phyloP scores from a whole-genome alignment of 1,140 invertebrate species.

The Leptoteleia sp. region DNA sequence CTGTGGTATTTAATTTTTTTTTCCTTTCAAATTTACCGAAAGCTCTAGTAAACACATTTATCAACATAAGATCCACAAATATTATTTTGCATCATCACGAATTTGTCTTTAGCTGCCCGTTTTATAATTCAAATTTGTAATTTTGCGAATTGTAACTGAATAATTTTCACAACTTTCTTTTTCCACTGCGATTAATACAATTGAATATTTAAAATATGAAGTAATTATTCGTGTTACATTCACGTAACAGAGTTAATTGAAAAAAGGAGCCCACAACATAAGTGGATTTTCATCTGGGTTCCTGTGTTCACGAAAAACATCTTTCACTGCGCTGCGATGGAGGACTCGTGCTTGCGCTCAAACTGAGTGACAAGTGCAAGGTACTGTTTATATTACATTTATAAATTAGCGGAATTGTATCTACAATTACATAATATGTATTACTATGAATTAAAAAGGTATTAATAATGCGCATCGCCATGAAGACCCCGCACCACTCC shows the following conservation, averaged over 20 bases:
- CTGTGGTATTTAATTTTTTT: too few relatives aligned
- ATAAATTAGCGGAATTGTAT: conserved; percentile 66
- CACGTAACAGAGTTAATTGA: conserved; percentile 6
- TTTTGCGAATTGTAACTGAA: too few relatives aligned
- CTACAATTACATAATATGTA: conserved; percentile 7
- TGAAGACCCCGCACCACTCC: conserved; percentile 50
- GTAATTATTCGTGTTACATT: not conserved
- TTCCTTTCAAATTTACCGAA: too few relatives aligned
- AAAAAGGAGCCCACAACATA: conserved; percentile 48
- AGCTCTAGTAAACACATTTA: too few relatives aligned
- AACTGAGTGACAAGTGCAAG: conserved; percentile 84
- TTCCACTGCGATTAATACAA: not conserved
- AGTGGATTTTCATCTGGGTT: conserved; percentile 73
- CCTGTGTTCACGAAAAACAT: conserved; percentile 82
- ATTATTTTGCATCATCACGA: conserved; percentile 5
- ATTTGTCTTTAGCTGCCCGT: not conserved
- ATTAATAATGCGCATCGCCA: conserved; percentile 3
- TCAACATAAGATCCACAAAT: too few relatives aligned
- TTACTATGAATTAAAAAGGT: not conserved
- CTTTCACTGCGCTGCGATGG: conserved; percentile 79
- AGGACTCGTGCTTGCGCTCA: conserved; percentile 83
- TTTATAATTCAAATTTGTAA: too few relatives aligned
- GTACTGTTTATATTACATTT: conserved; percentile 81
- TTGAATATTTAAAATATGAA: not conserved
- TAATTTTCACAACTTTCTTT: too few relatives aligned